Evolutionary conservation across 1,140 invertebrate species (phyloP), one percentile per base, ranked within the genome.

Genomic region (Probaryconus sp.): DNA sequence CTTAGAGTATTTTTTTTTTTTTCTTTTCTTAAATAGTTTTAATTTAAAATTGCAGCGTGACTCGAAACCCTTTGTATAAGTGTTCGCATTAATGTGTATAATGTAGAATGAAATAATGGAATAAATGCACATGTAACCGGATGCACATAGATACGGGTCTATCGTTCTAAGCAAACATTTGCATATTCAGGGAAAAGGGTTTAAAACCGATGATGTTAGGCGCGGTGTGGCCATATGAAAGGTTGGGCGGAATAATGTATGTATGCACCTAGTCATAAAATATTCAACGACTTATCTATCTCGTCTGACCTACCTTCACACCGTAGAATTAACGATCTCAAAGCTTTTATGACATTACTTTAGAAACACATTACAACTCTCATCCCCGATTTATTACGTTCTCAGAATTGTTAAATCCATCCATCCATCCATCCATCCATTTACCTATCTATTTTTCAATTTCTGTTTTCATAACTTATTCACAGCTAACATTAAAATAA

Each of bases 271-370:
- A 58, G 58, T 31, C 61, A 76, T 75, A 60, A 68, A 68, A 63
- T 60, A 72, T 61, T 64, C 60, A 45, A 51, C 56, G 43, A 71
- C 40, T 67, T 72, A 72, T 72, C 68, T 72, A 72, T 71, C 68
- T 56, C 31, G 33, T 31, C 24, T 71, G 68, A 71, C 68, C 68
- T 71, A 71, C 68, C 68, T 76, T 77, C 60, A 55, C 56, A 63
- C 65, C 55, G 56, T 60, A 78, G 81, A 78, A 82, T 82, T 80
- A 80, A 82, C 78, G 77, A 81, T 79, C 70, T 71, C 55, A 40
- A 61, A 72, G 63, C 65, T 76, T 81, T 68, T 55, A 51, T 51
- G 48, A 43, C 73, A 71, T 78, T 76, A 72, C 55, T 51, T 65
- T 56, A 20, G 45, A 37, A 58, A 58, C 28, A 37, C 3, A n/a